These are phyloP conservation scores for Coleophora deauratella DNA, from an alignment of 2,888 invertebrate genomes.

Conservation along the genomic window DNA sequence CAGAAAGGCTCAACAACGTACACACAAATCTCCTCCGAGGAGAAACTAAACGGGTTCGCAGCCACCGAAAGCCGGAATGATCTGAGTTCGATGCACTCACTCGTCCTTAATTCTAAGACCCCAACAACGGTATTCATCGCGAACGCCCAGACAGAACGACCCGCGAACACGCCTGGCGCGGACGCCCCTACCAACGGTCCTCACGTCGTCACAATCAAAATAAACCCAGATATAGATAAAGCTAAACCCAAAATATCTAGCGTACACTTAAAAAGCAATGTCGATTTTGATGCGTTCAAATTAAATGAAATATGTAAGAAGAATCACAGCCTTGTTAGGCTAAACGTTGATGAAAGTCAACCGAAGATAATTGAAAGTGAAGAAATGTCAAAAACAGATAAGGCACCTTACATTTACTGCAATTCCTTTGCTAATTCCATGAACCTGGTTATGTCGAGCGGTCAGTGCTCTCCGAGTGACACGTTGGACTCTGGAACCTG, in stretches of 20 bases:
- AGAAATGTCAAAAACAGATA: constrained; percentile 55
- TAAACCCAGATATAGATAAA: constrained; percentile 76
- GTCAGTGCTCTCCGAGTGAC: constrained; percentile 88
- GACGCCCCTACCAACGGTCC: constrained; percentile 60
- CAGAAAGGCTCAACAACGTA: constrained; percentile 60
- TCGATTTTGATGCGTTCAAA: constrained; percentile 56
- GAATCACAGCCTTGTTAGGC: constrained; percentile 73
- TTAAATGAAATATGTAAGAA: constrained; percentile 53
- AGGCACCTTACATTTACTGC: constrained; percentile 76
- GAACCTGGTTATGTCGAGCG: constrained; percentile 81
- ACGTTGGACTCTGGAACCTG: constrained; percentile 90
- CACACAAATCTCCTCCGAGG: constrained; percentile 59
- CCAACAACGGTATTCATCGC: constrained; percentile 73
- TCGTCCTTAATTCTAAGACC: constrained; percentile 71
- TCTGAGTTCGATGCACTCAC: constrained; percentile 71
- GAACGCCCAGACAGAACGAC: constrained; percentile 66
- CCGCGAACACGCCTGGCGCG: constrained; percentile 57
- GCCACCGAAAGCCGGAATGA: constrained; percentile 45
- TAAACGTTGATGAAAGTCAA: constrained; percentile 69
- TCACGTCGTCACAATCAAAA: constrained; percentile 82
- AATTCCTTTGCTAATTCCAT: constrained; percentile 71
- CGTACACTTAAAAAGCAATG: constrained; percentile 64
- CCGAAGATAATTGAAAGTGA: constrained; percentile 70
- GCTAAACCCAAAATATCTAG: constrained; percentile 66
- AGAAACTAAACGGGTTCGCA: constrained; percentile 49